A percentile compares a stretch with the other conserved stretches of the same genome.
These are phyloP conservation scores for Paedocypris sp. DNA, from an alignment of 2,113 vertebrate genomes.

Conservation along the genomic window DNA sequence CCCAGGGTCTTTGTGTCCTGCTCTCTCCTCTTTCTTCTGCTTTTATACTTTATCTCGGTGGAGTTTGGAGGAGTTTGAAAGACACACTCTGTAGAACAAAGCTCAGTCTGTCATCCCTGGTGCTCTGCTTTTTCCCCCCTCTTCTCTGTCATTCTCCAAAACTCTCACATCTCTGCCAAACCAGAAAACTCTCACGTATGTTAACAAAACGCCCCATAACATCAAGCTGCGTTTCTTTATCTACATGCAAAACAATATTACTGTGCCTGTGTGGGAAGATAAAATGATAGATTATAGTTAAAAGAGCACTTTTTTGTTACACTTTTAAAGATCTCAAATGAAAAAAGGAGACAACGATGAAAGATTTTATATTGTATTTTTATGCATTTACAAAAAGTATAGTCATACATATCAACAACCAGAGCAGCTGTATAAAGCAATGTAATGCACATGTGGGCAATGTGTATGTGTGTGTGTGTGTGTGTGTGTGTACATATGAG, in stretches of 20 bases:
- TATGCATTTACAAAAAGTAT: slow-evolving; percentile 33
- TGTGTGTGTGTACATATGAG: no score
- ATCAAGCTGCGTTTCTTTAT: no score
- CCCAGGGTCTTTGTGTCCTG: slow-evolving; percentile 18
- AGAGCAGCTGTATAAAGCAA: neutral
- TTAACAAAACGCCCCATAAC: neutral
- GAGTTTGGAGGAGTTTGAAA: slow-evolving; percentile 31
- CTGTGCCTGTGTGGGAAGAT: no score
- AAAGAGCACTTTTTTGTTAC: no score
- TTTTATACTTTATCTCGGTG: slow-evolving; percentile 7
- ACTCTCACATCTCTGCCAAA: neutral
- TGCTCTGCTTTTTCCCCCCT: neutral
- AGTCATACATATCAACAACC: slow-evolving; percentile 26
- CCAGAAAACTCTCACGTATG: no score
- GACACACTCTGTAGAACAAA: slow-evolving; percentile 40
- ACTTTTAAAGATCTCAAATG: no score
- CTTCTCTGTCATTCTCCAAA: neutral
- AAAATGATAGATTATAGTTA: no score
- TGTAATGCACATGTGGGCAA: slow-evolving; percentile 19
- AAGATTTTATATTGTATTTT: no score
- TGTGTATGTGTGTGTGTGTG: neutral
- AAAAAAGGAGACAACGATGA: no score
- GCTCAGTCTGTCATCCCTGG: slow-evolving; percentile 34
- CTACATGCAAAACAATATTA: no score
- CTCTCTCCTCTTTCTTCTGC: slow-evolving; percentile 20